phyloP scores from a whole-genome alignment of 1,140 invertebrate species.

The Bicyclus anynana region DNA sequence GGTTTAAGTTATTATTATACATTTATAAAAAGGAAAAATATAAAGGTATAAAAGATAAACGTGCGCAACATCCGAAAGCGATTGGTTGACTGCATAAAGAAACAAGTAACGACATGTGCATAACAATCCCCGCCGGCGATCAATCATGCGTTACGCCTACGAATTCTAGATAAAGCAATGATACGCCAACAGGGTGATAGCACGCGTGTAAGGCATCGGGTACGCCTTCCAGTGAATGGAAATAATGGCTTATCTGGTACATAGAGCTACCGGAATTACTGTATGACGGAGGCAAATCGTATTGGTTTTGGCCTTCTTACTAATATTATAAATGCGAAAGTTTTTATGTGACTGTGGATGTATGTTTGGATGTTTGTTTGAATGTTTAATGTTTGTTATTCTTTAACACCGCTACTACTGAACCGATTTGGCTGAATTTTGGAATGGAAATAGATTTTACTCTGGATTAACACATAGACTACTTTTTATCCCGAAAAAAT shows the following conservation, averaged over 20 bases:
- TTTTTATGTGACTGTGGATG: no score
- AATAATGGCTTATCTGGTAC: constrained; percentile 11
- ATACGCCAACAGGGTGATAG: not conserved
- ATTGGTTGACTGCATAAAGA: constrained; percentile 46
- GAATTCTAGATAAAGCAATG: constrained; percentile 21
- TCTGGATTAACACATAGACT: no score
- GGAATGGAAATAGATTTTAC: no score
- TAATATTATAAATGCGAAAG: not conserved
- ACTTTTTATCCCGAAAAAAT: no score
- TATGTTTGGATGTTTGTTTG: no score
- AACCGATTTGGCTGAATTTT: no score
- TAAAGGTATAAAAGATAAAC: constrained; percentile 21
- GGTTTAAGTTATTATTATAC: not conserved
- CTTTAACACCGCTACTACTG: no score
- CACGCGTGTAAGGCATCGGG: constrained; percentile 1
- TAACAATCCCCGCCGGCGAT: constrained; percentile 35
- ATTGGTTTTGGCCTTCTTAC: not conserved
- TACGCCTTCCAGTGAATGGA: constrained; percentile 10
- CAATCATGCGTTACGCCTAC: constrained; percentile 41
- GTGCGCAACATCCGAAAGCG: constrained; percentile 40
- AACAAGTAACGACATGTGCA: constrained; percentile 38
- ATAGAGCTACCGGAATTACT: constrained; percentile 6
- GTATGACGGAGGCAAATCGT: not conserved
- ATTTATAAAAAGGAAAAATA: constrained; percentile 5
- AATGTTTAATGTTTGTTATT: no score